These are phyloP conservation scores for Aphaenogaster ashmeadi DNA, from an alignment of 1,140 invertebrate genomes.

Conservation along the genomic window DNA sequence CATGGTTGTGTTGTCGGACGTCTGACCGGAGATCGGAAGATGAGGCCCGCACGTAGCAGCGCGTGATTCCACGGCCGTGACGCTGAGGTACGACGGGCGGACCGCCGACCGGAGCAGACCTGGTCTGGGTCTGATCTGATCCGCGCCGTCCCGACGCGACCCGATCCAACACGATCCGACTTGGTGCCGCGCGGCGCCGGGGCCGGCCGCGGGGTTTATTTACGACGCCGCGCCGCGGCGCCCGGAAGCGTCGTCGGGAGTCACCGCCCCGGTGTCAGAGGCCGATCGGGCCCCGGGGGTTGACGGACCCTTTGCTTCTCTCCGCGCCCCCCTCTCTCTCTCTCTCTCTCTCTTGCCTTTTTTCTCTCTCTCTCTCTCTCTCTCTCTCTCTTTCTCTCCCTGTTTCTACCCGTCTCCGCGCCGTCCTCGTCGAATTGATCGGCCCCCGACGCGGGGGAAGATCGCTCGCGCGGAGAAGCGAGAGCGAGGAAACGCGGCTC, in stretches of 20 bases:
- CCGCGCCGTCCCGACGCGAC: neutral
- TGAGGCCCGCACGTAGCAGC: conserved; percentile 76
- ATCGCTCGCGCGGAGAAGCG: neutral
- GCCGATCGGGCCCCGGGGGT: conserved; percentile 57
- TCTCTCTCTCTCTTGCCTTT: neutral
- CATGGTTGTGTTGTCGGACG: conserved; percentile 79
- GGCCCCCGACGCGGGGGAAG: neutral
- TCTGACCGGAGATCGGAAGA: conserved; percentile 80
- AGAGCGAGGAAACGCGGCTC: neutral
- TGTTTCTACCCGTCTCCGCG: neutral
- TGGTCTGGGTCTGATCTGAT: too few relatives aligned
- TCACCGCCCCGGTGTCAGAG: conserved; percentile 38
- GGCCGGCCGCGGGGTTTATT: conserved; percentile 5
- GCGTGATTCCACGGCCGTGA: conserved; percentile 78
- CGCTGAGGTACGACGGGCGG: conserved; percentile 78
- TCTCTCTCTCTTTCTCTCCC: neutral
- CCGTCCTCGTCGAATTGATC: conserved; percentile 53
- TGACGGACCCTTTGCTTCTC: conserved; percentile 31
- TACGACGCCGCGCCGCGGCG: conserved; percentile 22
- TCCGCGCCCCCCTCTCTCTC: neutral
- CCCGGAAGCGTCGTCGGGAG: conserved; percentile 42
- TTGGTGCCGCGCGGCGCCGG: neutral
- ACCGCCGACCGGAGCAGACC: neutral
- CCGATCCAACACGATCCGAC: neutral
- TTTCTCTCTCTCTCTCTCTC: neutral